A percentile compares a stretch with the other conserved stretches of the same genome.
These are phyloP conservation scores for Nansenia antarctica DNA, from an alignment of 2,113 vertebrate species.

Conservation along the genomic window DNA sequence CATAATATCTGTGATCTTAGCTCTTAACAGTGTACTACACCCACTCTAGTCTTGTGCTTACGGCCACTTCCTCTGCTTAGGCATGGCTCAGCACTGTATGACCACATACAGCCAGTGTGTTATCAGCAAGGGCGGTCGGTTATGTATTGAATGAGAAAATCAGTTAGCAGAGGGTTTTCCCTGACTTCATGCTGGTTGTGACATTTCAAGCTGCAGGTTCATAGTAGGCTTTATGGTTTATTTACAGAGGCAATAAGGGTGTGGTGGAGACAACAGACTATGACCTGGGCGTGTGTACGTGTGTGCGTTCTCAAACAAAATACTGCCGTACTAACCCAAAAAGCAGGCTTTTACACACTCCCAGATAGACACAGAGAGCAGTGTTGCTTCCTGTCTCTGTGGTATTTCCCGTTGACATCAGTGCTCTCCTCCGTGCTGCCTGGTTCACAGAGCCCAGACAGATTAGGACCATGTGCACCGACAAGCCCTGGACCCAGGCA, in stretches of 20 bases:
- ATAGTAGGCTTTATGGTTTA: not conserved
- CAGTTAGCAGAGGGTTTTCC: too few relatives aligned
- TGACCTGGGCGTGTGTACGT: not conserved
- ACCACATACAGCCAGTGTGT: not conserved
- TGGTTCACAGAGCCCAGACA: conserved; percentile 2
- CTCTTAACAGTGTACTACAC: too few relatives aligned
- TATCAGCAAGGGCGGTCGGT: not conserved
- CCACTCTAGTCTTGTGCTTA: too few relatives aligned
- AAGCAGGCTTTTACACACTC: not conserved
- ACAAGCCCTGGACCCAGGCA: too few relatives aligned
- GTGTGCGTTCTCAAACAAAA: not conserved
- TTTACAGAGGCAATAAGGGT: conserved; percentile 4
- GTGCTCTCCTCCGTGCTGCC: not conserved
- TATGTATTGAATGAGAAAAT: too few relatives aligned
- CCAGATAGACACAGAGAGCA: too few relatives aligned
- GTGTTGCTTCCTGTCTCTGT: not conserved
- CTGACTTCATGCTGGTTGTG: too few relatives aligned
- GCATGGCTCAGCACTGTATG: not conserved
- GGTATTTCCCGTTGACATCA: conserved; percentile 16
- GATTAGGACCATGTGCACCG: conserved; percentile 10
- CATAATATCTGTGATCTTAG: too few relatives aligned
- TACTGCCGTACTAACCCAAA: conserved; percentile 1
- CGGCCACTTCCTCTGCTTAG: not conserved
- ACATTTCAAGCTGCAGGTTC: not conserved
- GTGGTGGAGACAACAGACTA: not conserved